These are phyloP conservation scores for Muscicapa adusta DNA, from an alignment of 2,113 vertebrate genomes.

Conservation along the genomic window DNA sequence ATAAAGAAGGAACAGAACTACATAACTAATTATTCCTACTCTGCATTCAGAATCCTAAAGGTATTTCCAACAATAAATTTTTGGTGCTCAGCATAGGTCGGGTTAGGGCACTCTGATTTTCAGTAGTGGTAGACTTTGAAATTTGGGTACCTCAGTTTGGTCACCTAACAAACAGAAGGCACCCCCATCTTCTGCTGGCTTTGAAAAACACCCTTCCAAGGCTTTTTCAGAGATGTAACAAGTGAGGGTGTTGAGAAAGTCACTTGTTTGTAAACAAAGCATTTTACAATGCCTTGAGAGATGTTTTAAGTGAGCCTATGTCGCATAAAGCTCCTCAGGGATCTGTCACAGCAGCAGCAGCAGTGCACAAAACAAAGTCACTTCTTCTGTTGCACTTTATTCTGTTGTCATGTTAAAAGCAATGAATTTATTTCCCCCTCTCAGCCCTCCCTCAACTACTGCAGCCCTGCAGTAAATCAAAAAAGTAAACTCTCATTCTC, in stretches of 20 bases:
- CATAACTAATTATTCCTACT: neutral
- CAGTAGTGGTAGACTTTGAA: neutral
- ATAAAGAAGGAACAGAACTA: neutral
- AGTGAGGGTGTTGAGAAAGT: slow-evolving; percentile 26
- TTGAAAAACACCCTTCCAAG: neutral
- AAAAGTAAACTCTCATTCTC: slow-evolving; percentile 82
- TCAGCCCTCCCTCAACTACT: slow-evolving; percentile 66
- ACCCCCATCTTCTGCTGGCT: neutral
- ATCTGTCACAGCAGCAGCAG: slow-evolving; percentile 50
- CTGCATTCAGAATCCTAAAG: neutral
- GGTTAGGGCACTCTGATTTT: neutral
- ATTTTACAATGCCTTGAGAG: slow-evolving; percentile 48
- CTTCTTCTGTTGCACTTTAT: slow-evolving; percentile 71
- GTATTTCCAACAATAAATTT: neutral
- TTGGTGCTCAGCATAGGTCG: rapidly evolving
- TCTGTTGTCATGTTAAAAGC: slow-evolving; percentile 78
- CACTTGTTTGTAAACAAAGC: slow-evolving; percentile 67
- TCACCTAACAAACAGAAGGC: slow-evolving; percentile 4
- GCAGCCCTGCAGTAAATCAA: slow-evolving; percentile 78
- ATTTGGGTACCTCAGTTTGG: neutral
- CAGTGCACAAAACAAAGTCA: slow-evolving; percentile 69
- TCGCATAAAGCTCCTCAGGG: slow-evolving; percentile 47
- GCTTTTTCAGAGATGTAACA: slow-evolving; percentile 8
- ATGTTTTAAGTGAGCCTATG: slow-evolving; percentile 45
- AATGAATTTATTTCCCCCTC: slow-evolving; percentile 77